These are phyloP conservation scores for Episyrphus balteatus DNA, from an alignment of 1,140 invertebrate genomes.

Conservation along the genomic window DNA sequence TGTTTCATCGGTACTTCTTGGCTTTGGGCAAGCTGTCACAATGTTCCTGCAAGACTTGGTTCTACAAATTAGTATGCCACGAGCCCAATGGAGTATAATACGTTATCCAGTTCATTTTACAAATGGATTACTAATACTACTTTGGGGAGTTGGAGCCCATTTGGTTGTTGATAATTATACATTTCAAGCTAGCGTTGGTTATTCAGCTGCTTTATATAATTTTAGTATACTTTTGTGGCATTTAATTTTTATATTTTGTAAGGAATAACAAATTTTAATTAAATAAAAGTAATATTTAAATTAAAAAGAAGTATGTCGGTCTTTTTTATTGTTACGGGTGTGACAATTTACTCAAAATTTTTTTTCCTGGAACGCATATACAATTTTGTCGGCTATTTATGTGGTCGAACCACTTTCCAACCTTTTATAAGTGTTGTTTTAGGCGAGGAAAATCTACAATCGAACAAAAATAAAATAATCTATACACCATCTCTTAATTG, in stretches of 20 bases:
- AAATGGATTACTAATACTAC: slow-evolving; percentile 27
- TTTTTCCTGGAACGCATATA: no score
- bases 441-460: no score
- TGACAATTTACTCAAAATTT: no score
- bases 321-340: neutral
- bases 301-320: neutral
- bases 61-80: slow-evolving; percentile 30
- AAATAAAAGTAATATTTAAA: neutral
- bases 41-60: slow-evolving; percentile 32
- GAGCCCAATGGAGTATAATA: slow-evolving; percentile 30
- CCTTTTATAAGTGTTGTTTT: no score
- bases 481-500: no score
- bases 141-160: slow-evolving; percentile 31
- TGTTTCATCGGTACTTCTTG: slow-evolving; percentile 29
- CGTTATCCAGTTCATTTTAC: slow-evolving; percentile 28
- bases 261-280: slow-evolving; percentile 14
- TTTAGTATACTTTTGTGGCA: slow-evolving; percentile 24
- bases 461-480: no score
- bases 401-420: no score
- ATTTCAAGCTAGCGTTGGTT: slow-evolving; percentile 26
- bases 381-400: no score
- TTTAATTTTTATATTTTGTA: slow-evolving; percentile 29
- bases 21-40: slow-evolving; percentile 33
- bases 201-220: slow-evolving; percentile 24
- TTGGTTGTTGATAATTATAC: slow-evolving; percentile 28